Base-by-base conservation (phyloP, 2,113 vertebrate genomes). In the Protomyctophum bolini region DNA sequence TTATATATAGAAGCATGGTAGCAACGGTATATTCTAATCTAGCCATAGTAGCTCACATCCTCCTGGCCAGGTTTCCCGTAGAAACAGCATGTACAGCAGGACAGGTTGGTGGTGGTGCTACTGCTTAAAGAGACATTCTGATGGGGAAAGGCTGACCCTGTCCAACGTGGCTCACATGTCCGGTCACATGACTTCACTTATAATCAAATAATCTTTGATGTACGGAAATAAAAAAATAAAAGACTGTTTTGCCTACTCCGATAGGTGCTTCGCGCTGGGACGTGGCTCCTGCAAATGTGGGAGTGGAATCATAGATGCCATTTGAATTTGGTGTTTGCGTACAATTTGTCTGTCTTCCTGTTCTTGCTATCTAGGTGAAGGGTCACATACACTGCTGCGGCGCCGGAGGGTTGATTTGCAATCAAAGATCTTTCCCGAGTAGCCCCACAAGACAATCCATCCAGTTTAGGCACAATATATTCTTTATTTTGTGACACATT, bases 271-370 rank as follows among this genome's bases (percentile, higher is more conserved):
- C 76, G 73, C 74, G 61, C 65, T 63, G 73, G 21, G 68, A 69
- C 57, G 73, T 49, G 46, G 46, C 76, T 41, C 45, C 1, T 41
- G 61, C 29, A 59, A 54, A 66, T 77, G 83, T 78, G 66, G 77
- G 83, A 75, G 83, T 65, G 63, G 55, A 80, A 57, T 58, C 46
- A 71, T 71, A 66, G 76, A 64, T 21, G 14, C 62, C 49, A 63
- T 75, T 81, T 71, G 68, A 79, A 74, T 21, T 4, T 47, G n/a
- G 55, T 55, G 84, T 81, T 81, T 83, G 73, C 83, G 81, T 84
- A 58, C 65, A 76, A 66, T 84, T 82, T 72, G 79, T 21, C 69
- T 69, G 65, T 52, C 60, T 80, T 55, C 56, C 75, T 74, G 69
- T 80, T 55, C 56, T 72, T 74, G 69, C 33, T 33, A 41, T 60